Evolutionary conservation across 2,797 vertebrate genomes (phyloP).

Genomic region (Tangara arthus): DNA sequence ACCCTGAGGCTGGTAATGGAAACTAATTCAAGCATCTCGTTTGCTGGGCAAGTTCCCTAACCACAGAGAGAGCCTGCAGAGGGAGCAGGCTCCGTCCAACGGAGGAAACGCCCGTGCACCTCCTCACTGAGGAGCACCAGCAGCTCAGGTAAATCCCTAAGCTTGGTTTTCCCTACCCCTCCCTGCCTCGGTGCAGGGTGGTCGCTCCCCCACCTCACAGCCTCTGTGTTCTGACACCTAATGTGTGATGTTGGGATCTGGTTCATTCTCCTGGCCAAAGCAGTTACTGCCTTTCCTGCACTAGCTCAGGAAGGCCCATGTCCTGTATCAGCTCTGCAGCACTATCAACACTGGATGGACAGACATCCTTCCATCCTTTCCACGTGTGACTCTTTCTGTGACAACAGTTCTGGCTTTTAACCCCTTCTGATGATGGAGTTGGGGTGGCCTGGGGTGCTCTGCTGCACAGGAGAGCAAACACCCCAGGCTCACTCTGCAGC

Average conservation of each 20-base stretch:
- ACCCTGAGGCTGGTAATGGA: background rate
- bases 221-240: background rate
- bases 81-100: background rate
- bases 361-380: background rate
- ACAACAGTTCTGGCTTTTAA: background rate
- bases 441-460: background rate
- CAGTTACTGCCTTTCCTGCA: background rate
- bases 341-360: background rate
- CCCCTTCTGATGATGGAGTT: background rate
- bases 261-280: background rate
- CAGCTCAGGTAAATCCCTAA: rapidly evolving
- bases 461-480: background rate
- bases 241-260: rapidly evolving
- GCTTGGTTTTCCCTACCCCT: background rate
- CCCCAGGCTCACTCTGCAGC: background rate
- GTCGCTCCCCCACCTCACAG: rapidly evolving
- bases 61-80: background rate
- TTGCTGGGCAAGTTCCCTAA: background rate
- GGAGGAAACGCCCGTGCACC: background rate
- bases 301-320: background rate
- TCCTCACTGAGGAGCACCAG: background rate
- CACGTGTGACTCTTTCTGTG: background rate
- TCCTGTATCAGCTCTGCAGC: background rate
- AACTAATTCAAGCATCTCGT: background rate
- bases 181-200: background rate